Evolutionary conservation across 2,888 invertebrate species (phyloP).

Genomic region (Lymantria dispar): DNA sequence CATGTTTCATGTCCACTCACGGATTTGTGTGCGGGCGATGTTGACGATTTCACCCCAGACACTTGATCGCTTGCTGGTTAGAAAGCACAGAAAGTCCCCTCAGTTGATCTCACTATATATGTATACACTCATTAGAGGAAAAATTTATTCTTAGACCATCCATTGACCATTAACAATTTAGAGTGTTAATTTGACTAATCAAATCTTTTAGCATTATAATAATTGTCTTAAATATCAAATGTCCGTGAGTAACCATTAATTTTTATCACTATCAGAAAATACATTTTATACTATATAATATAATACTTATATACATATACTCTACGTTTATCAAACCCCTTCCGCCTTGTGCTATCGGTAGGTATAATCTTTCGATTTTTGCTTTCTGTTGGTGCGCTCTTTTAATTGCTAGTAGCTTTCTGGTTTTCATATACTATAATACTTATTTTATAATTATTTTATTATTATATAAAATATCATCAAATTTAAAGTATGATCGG

Average conservation of each 20-base stretch:
- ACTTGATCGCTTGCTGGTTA: conserved; percentile 62
- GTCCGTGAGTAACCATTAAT: no score
- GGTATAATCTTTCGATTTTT: background rate
- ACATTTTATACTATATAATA: no score
- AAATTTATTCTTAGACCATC: no score
- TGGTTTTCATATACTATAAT: background rate
- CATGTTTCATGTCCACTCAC: background rate
- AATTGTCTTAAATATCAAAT: no score
- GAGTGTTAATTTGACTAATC: no score
- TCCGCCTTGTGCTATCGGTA: background rate
- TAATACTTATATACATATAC: background rate
- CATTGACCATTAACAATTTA: no score
- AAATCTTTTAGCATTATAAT: no score
- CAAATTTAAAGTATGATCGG: no score
- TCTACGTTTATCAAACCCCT: background rate
- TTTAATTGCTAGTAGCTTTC: background rate
- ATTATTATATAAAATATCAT: no score
- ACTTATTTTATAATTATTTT: no score
- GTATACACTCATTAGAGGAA: no score
- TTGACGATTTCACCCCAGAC: conserved; percentile 68
- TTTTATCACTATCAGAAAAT: no score
- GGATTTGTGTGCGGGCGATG: conserved; percentile 7
- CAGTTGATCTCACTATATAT: conserved; percentile 60
- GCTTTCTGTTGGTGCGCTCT: background rate
- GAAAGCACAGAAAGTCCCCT: conserved; percentile 69